Percentiles rank a stretch among this genome's conserved stretches.
Conservation (phyloP, 2,797 vertebrate genomes). For the Anisognathus igniventris region DNA sequence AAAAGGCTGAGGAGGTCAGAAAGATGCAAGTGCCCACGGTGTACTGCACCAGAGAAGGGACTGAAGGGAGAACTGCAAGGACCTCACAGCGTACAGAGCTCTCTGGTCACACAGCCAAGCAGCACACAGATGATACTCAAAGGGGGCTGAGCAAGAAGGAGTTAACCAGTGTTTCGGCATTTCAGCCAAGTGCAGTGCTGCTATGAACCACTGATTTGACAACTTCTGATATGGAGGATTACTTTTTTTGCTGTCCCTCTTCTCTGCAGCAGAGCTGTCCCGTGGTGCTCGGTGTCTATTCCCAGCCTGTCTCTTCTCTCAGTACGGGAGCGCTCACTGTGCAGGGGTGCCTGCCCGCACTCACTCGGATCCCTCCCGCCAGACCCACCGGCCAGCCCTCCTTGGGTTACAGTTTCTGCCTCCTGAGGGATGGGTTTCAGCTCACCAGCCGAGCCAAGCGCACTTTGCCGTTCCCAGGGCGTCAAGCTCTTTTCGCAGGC, state of each 20-base stretch:
- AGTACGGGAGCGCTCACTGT: rapidly evolving
- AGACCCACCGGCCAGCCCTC: neutral
- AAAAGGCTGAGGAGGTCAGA: neutral
- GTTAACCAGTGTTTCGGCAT: neutral
- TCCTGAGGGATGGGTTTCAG: neutral
- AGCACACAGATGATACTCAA: rapidly evolving
- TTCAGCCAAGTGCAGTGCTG: neutral
- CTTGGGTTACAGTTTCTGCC: neutral
- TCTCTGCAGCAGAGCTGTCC: neutral
- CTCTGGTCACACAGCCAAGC: neutral
- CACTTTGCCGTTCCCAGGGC: neutral
- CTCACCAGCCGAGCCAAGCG: neutral
- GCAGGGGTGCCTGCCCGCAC: neutral
- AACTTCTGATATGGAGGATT: neutral
- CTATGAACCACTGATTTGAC: neutral
- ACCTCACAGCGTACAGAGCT: neutral
- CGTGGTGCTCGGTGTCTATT: rapidly evolving
- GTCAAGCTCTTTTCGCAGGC: neutral
- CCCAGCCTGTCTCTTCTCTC: rapidly evolving
- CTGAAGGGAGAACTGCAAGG: neutral
- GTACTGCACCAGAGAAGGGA: neutral
- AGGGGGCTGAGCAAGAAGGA: neutral
- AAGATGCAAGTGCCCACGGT: rapidly evolving
- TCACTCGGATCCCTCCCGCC: rapidly evolving
- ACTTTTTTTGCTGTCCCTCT: neutral